Evolutionary conservation across 2,888 invertebrate species (phyloP), one percentile per base, ranked within the genome.

Genomic region (Polyommatus iphigenia): DNA sequence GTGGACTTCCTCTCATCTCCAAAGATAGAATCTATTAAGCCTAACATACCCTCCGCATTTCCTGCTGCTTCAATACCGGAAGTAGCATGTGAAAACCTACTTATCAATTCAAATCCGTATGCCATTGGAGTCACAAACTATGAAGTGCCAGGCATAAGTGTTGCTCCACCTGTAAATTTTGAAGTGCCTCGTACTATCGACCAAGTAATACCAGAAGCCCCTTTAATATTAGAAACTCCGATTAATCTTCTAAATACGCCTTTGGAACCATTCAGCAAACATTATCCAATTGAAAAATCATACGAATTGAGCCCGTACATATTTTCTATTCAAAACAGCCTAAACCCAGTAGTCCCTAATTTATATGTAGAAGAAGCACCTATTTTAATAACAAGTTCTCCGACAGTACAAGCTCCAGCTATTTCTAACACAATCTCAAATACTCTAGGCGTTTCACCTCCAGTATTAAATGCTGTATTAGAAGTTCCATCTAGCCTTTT

Each of bases 1-100:
- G 18, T 54, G 29, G 75, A 75, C 29, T 75, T 75, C 3, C 54
- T 75, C 29, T 29, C 75, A 3, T 54, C 75, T 50, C 18, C 75
- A 73, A 15, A 20, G 20, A 41, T 46, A 54, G 75, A 75, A 29
- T 73, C 41, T 50, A 36, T 72, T 1, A 18, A 15, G 29, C 75
- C 46, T 8, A 29, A 54, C 13, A 54, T 75, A 15, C 50, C 18
- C 50, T 29, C 75, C 5, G 1, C 1, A 29, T 50, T 50, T 54
- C 29, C 54, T 29, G 24, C 20, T 50, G 15, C 8, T 54, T 54
- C 8, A 29, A 15, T 15, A 75, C 75, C 24, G 18, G 75, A 75
- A 32, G 29, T 50, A 54, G 18, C 50, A 75, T 54, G 29, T 75
- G 29, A 54, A 50, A 54, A 54, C 41, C 5, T 15, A 50, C 15